Evolutionary conservation across 2,888 invertebrate genomes (phyloP), one percentile per base, ranked within the genome.

Genomic region (Gibbula magus): DNA sequence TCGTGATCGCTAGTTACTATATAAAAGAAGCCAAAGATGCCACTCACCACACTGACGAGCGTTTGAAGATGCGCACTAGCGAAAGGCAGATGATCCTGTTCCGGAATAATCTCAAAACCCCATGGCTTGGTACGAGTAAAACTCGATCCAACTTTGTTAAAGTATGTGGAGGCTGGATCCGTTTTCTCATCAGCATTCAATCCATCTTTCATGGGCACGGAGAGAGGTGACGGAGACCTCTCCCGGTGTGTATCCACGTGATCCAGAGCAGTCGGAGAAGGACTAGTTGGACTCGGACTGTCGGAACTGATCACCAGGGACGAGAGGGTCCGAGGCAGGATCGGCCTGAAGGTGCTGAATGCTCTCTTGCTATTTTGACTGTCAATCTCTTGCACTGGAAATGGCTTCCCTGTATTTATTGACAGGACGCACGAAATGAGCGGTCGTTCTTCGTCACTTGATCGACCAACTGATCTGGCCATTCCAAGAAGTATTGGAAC

Each of bases 251-350:
- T 51, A 2, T 79, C 81, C 13, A 74, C 73, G 5, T 54, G 25
- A 35, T 79, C 79, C 7, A 81, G 56, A 45, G 77, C 51, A 78
- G 76, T 67, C 61, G 81, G 16, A 82, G 85, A 13, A 86, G 87
- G 51, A 81, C 80, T 75, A 16, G 86, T 84, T 0, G 89, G 86
- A 53, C 85, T 84, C 1, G 83, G 81, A 1, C 83, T 77, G 54
- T 88, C 88, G 3, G 88, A 85, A 3, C 79, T 75, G 7, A 90
- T 85, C 45, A 90, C 82, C 67, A 89, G 86, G 16, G 88, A 88
- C 0, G 98, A 98, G 88, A 98, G 94, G 25, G 98, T 98, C 51
- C 97, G 95, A 0, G 98, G 98, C 91, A 99, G 97, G 70, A 98
- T 98, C 0, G 97, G 96, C 75, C 98, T 94, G 89, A 93, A 94